A percentile compares a stretch with the other conserved stretches of the same genome.
These are phyloP conservation scores for Pectinophora gossypiella DNA, from an alignment of 1,140 invertebrate genomes.

Conservation along the genomic window DNA sequence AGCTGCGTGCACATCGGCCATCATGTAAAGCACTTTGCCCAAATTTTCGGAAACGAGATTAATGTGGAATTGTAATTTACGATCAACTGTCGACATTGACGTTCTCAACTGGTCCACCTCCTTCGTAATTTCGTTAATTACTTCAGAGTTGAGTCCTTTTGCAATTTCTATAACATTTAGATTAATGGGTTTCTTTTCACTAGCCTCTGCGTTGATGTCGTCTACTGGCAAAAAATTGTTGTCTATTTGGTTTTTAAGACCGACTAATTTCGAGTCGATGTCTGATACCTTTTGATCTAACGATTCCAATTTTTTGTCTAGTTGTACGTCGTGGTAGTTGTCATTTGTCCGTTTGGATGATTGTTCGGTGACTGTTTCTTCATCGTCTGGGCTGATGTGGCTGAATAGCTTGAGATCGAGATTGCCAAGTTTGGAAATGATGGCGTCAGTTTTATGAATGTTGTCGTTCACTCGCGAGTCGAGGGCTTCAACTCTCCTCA, in stretches of 20 bases:
- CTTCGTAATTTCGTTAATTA: constrained; percentile 84
- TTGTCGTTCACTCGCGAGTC: constrained; percentile 88
- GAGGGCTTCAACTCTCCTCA: constrained; percentile 86
- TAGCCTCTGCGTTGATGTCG: constrained; percentile 89
- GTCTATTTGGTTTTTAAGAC: constrained; percentile 87
- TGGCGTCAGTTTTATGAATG: constrained; percentile 88
- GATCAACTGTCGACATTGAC: constrained; percentile 85
- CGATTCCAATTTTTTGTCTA: constrained; percentile 80
- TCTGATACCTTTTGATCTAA: constrained; percentile 88
- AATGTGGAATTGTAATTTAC: constrained; percentile 89
- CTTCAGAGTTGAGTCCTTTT: constrained; percentile 85
- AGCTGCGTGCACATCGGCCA: constrained; percentile 87
- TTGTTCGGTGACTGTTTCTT: constrained; percentile 47
- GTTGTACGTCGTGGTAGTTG: constrained; percentile 54
- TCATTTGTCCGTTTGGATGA: constrained; percentile 40
- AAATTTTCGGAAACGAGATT: constrained; percentile 88
- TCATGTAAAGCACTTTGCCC: constrained; percentile 84
- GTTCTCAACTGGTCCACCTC: constrained; percentile 84
- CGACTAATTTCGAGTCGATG: constrained; percentile 86
- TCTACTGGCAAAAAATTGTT: constrained; percentile 86
- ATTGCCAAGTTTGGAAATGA: constrained; percentile 83
- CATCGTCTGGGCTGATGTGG: constrained; percentile 40
- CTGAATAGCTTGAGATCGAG: constrained; percentile 85
- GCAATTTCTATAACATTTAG: constrained; percentile 87
- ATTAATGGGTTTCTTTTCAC: constrained; percentile 88